Base-by-base conservation (phyloP, 2,113 vertebrate species). In the Tachysurus fulvidraco region DNA sequence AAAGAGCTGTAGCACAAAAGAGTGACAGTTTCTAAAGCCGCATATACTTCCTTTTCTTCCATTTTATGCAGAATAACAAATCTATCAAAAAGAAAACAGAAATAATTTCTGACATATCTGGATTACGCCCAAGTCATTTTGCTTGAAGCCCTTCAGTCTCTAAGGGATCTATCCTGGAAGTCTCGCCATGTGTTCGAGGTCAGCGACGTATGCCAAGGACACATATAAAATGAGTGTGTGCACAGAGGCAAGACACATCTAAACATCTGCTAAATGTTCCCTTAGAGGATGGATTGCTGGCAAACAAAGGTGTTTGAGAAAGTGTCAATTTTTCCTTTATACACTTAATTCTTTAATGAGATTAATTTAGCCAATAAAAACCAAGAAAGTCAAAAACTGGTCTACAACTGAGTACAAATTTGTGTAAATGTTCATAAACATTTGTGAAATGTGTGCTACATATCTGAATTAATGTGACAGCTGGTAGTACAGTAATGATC, bases 231-330 rank as follows among this genome's bases (percentile, higher is more conserved):
- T 83, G 83, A 81, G 86, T 86, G 79, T 85, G 86, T 83, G 83
- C 74, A 86, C 64, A 21, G 83, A 83, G 69, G 83, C 89, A 86
- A 88, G 84, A 88, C 89, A 89, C 71, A 83, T 60, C 83, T 85
- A 89, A 89, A 88, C 85, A 78, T 89, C 87, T 89, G 89, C 87
- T 71, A 83, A 80, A 74, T 79, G 69, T 83, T 76, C 46, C 84
- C 74, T 64, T 64, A 76, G 80, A 64, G 80, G 44, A 74, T 67
- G 28, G 44, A 28, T 54, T 62, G 19, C 41, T 62, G 79, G 59
- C 44, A 85, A 77, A 81, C 64, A 86, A 73, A 71, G 5, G 60
- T 46, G 52, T 50, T 76, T 52, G 30, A 57, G 11, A 55, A 28
- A 50, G 44, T 60, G n/a, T 74, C 41, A 60, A 4, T 82, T 21